These are phyloP conservation scores for Opisthograptis luteolata DNA, from an alignment of 2,888 invertebrate species.

Conservation along the genomic window DNA sequence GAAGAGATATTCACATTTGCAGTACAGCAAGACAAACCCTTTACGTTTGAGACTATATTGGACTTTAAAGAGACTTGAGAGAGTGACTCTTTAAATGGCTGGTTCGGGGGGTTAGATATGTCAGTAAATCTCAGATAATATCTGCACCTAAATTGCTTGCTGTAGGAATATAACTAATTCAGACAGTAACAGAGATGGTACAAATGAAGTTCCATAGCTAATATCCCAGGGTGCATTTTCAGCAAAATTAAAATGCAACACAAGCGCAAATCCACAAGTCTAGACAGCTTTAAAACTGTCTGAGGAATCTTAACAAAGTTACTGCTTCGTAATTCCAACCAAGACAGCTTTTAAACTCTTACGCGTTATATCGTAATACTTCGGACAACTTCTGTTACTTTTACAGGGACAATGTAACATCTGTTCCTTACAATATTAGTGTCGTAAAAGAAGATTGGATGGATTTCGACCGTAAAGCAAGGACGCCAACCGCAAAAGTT, in stretches of 20 bases:
- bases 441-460: constrained; percentile 36
- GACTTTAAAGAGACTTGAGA: too few relatives aligned
- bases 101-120: background rate
- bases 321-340: constrained; percentile 26
- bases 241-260: constrained; percentile 26
- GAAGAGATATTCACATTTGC: constrained; percentile 13
- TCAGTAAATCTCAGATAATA: constrained; percentile 4
- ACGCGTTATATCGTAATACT: constrained; percentile 41
- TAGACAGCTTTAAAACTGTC: constrained; percentile 46
- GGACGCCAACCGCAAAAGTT: constrained; percentile 41
- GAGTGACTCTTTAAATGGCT: too few relatives aligned
- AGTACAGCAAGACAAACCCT: background rate
- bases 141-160: constrained; percentile 5
- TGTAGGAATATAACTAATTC: background rate
- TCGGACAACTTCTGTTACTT: constrained; percentile 37
- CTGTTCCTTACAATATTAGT: constrained; percentile 45
- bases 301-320: constrained; percentile 33
- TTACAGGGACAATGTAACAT: constrained; percentile 48
- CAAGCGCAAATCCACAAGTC: constrained; percentile 35
- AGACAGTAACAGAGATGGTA: background rate
- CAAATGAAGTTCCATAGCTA: background rate
- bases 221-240: constrained; percentile 11
- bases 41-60: background rate
- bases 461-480: constrained; percentile 32
- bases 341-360: constrained; percentile 39